phyloP scores from a whole-genome alignment of 2,797 vertebrate genomes.

The Vultur gryphus region DNA sequence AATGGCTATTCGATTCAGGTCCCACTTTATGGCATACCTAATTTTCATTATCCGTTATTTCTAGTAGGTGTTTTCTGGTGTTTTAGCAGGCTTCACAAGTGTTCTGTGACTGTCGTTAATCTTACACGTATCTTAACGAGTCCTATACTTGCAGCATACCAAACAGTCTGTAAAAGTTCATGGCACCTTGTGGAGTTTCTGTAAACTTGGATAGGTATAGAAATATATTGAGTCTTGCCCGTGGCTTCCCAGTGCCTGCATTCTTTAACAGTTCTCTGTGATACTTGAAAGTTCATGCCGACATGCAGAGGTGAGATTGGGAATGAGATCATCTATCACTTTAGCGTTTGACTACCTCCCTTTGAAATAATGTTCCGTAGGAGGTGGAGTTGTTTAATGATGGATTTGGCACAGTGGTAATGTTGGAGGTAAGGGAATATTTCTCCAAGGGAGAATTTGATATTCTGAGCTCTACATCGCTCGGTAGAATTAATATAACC shows the following conservation, averaged over 20 bases:
- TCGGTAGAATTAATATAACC: not conserved
- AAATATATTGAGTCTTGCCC: not conserved
- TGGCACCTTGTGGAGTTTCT: not conserved
- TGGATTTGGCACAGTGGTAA: not conserved
- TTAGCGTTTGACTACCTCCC: not conserved
- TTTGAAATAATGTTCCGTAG: not conserved
- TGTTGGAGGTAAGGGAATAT: not conserved
- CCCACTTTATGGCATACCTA: not conserved
- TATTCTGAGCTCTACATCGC: not conserved
- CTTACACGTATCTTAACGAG: not conserved
- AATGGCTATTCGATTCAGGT: not conserved
- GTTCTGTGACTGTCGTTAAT: not conserved
- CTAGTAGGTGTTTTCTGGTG: not conserved
- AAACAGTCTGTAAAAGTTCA: not conserved
- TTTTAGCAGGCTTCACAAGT: not conserved
- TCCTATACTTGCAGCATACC: not conserved
- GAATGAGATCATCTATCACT: not conserved
- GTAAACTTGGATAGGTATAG: not conserved
- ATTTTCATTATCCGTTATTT: not conserved
- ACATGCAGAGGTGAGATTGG: not conserved
- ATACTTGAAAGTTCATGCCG: not conserved
- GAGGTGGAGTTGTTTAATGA: not conserved
- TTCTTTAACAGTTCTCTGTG: not conserved
- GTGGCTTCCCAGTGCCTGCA: not conserved
- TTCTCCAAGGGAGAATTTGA: not conserved